Percentiles rank a stretch among this genome's conserved stretches.
These are phyloP conservation scores for Chymomyza procnemis DNA, from an alignment of 2,888 invertebrate genomes.

Conservation along the genomic window DNA sequence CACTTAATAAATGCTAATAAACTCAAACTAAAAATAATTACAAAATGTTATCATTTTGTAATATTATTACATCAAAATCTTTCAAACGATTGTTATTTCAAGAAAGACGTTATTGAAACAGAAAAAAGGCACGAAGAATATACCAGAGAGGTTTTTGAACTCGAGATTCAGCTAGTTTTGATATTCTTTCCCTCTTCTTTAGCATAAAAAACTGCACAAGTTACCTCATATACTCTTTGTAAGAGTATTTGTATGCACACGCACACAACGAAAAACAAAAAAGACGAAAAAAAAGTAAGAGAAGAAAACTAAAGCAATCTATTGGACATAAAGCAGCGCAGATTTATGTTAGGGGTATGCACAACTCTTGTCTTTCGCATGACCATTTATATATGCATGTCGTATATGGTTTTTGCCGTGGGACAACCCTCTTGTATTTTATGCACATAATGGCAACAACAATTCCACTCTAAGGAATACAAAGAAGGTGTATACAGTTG, in stretches of 20 bases:
- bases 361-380: not conserved
- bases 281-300: not conserved
- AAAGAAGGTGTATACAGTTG: not conserved
- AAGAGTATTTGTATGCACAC: not conserved
- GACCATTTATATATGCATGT: not conserved
- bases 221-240: not conserved
- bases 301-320: not conserved
- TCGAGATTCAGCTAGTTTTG: too few relatives aligned
- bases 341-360: slow-evolving; percentile 55
- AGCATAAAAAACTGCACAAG: too few relatives aligned
- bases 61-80: too few relatives aligned
- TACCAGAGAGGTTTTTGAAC: too few relatives aligned
- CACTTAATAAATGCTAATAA: too few relatives aligned
- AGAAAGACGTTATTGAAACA: too few relatives aligned
- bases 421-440: slow-evolving; percentile 69
- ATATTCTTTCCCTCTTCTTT: too few relatives aligned
- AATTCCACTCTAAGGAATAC: slow-evolving; percentile 3
- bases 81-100: too few relatives aligned
- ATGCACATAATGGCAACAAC: slow-evolving; percentile 60
- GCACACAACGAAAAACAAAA: too few relatives aligned
- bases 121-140: too few relatives aligned
- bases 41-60: too few relatives aligned
- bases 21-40: too few relatives aligned
- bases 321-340: slow-evolving; percentile 51
- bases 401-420: slow-evolving; percentile 27